A percentile compares a stretch with the other conserved stretches of the same genome.
Evolutionary conservation across 2,797 vertebrate genomes (phyloP).

Genomic region (Chaetophractus vellerosus): DNA sequence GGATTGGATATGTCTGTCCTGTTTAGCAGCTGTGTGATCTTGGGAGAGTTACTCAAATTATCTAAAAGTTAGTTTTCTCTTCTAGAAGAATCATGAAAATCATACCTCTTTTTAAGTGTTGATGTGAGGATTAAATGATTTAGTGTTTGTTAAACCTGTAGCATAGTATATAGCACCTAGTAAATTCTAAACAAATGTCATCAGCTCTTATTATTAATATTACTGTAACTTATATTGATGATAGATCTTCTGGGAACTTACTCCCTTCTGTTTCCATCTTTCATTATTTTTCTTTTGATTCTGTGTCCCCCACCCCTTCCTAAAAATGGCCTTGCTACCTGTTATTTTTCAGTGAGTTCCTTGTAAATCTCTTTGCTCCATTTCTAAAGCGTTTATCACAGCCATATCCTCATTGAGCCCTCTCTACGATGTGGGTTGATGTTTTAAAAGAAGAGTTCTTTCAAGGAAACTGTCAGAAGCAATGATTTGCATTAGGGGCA

Average conservation of each 20-base stretch:
- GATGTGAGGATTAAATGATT: neutral
- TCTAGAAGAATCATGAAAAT: constrained; percentile 17
- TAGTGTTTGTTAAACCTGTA: neutral
- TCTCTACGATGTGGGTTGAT: neutral
- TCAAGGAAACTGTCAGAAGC: neutral
- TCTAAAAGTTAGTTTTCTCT: constrained; percentile 18
- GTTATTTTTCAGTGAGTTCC: neutral
- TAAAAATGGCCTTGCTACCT: neutral
- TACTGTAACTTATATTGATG: neutral
- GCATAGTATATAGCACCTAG: neutral
- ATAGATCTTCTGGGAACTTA: neutral
- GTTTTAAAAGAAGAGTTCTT: neutral
- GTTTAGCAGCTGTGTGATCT: neutral
- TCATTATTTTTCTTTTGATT: neutral
- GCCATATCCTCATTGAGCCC: neutral
- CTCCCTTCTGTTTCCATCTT: neutral
- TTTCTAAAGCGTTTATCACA: neutral
- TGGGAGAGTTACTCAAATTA: neutral
- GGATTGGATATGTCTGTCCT: neutral
- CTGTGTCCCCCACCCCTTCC: neutral
- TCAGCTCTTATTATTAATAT: neutral
- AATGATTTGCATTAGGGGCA: neutral
- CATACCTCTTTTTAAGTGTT: neutral
- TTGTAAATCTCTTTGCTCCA: neutral
- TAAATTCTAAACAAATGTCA: neutral